Percentiles rank a stretch among this genome's conserved stretches.
phyloP scores from a whole-genome alignment of 2,797 vertebrate species.

The Paguma larvata region DNA sequence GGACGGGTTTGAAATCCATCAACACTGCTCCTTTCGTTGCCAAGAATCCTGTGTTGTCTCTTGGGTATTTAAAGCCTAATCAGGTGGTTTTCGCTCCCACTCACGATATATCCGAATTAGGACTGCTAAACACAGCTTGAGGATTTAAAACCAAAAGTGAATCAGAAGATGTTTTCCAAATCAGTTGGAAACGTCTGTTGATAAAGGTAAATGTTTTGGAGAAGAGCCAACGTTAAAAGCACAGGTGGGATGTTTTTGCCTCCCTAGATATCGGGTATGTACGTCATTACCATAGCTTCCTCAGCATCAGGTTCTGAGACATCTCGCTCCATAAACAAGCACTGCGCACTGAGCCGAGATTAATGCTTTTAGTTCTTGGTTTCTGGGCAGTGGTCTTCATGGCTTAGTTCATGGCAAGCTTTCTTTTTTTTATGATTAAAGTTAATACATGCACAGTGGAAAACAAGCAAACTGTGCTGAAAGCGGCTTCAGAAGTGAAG shows the following conservation, averaged over 20 bases:
- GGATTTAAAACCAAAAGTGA: conserved; percentile 55
- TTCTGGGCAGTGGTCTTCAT: neutral
- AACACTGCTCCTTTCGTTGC: conserved; percentile 22
- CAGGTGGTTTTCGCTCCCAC: neutral
- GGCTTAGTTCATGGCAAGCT: neutral
- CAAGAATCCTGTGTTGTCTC: neutral
- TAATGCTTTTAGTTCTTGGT: neutral
- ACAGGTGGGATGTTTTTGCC: neutral
- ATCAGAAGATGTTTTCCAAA: conserved; percentile 24
- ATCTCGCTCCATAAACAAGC: neutral
- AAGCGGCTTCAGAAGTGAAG: neutral
- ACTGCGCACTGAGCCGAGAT: neutral
- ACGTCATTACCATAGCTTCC: neutral
- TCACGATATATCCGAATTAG: conserved; percentile 45
- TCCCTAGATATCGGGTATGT: neutral
- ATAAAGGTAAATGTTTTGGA: conserved; percentile 40
- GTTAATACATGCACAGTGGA: neutral
- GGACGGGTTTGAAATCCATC: neutral
- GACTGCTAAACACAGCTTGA: conserved; percentile 31
- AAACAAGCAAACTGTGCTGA: neutral
- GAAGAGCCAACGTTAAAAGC: neutral
- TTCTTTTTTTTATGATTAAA: conserved; percentile 25
- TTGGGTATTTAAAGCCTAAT: neutral
- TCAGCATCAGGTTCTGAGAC: neutral
- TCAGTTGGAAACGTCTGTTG: neutral